These are phyloP conservation scores for Euplexia lucipara DNA, from an alignment of 2,888 invertebrate genomes.

Conservation along the genomic window DNA sequence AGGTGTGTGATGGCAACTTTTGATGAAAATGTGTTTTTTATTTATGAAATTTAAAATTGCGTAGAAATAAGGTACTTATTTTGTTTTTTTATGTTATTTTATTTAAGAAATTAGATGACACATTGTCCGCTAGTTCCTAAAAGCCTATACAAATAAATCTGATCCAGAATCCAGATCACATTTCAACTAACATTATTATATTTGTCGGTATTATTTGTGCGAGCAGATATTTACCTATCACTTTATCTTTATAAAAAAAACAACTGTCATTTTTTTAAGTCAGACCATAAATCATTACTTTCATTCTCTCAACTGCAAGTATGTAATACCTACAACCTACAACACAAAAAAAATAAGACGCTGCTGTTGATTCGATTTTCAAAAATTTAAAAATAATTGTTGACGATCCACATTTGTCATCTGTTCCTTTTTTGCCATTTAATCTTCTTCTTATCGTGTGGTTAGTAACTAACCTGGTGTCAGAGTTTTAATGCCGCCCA, in stretches of 20 bases:
- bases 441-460: too few species aligned
- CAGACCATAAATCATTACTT: background rate
- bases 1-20: background rate
- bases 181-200: background rate
- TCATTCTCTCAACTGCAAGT: too few species aligned
- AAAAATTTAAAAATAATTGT: background rate
- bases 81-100: background rate
- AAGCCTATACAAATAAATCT: background rate
- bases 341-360: background rate
- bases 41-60: too few species aligned
- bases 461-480: too few species aligned
- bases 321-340: too few species aligned
- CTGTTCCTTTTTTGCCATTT: background rate
- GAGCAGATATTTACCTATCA: background rate
- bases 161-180: background rate
- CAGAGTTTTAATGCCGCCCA: too few species aligned
- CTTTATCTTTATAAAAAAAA: background rate
- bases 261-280: background rate
- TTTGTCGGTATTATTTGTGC: conserved; percentile 4
- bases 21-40: background rate
- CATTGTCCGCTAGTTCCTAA: background rate
- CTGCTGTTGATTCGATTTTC: background rate
- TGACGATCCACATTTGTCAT: background rate
- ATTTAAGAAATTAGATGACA: background rate
- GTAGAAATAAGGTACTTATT: too few species aligned